Base-by-base conservation (phyloP, 2,888 invertebrate genomes). In the Caradrina kadenii region DNA sequence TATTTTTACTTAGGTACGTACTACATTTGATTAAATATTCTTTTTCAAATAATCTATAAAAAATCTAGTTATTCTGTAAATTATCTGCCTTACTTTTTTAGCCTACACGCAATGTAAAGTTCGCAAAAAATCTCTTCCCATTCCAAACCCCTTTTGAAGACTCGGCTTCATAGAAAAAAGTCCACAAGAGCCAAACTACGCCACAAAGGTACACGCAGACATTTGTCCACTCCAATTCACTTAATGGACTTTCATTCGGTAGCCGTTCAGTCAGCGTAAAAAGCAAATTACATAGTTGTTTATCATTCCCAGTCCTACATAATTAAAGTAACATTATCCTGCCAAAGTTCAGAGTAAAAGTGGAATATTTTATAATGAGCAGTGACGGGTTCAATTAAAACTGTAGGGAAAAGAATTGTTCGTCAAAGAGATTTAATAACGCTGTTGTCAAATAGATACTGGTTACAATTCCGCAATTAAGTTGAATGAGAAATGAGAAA, bases 311-410 rank as follows among this genome's bases (percentile, higher is more conserved):
- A 76, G 73, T 80, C 76, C 76, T 85, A 83, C 80, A 85, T 86
- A 86, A 87, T 88, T 89, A 84, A 89, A 84, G 79, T 80, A 86
- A 84, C 82, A 85, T 81, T 83, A 87, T 80, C 82, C 67, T 59
- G 68, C 35, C 63, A 61, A 70, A 70, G 72, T 80, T 75, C 78
- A 79, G 21, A 1, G 63, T 54, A 53, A 72, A 70, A 72, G 45
- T 74, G 56, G 67, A 77, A 63, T 73, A 70, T 73, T 80, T 72
- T 76, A 76, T 84, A 80, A 78, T 76, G 69, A 76, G 66, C 72
- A 63, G 65, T 81, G 62, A 75, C 50, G 50, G 71, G 68, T 81
- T 76, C 79, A 81, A 82, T 75, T 73, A 69, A 74, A 76, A 63
- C 61, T 55, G 48, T 53, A 69, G 67, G 54, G 62, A 59, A 81